Evolutionary conservation across 2,888 invertebrate species (phyloP).

Genomic region (Anthoptus insignis): DNA sequence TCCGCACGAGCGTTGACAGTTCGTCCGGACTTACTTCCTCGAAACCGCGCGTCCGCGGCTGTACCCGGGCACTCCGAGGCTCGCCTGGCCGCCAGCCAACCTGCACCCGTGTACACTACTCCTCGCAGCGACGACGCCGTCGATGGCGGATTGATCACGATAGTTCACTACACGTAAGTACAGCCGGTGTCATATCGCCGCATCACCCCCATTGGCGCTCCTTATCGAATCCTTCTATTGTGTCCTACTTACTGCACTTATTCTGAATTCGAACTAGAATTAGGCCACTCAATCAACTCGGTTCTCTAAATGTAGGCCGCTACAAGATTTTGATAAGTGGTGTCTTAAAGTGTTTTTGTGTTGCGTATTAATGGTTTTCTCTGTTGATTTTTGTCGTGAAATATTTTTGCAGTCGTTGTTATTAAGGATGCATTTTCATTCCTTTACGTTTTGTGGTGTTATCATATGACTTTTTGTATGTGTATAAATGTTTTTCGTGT

Average conservation of each 20-base stretch:
- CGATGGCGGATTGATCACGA: conserved; percentile 74
- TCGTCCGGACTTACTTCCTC: conserved; percentile 86
- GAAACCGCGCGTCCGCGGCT: conserved; percentile 80
- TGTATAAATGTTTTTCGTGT: conserved; percentile 3
- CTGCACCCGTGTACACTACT: conserved; percentile 51
- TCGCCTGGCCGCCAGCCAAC: conserved; percentile 57
- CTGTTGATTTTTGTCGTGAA: conserved; percentile 29
- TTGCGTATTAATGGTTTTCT: conserved; percentile 31
- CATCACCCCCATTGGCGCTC: conserved; percentile 21
- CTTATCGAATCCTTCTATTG: conserved; percentile 32
- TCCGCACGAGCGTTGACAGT: conserved; percentile 89
- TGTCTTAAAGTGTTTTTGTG: conserved; percentile 40
- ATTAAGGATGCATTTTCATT: conserved; percentile 12
- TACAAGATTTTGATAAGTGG: conserved; percentile 29
- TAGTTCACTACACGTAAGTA: conserved; percentile 67
- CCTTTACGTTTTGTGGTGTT: conserved; percentile 6
- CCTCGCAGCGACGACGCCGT: conserved; percentile 57
- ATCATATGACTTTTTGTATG: conserved; percentile 4
- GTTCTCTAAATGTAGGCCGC: conserved; percentile 29
- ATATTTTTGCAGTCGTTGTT: conserved; percentile 15
- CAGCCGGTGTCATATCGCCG: conserved; percentile 30
- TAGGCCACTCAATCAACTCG: conserved; percentile 31
- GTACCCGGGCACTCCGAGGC: conserved; percentile 57
- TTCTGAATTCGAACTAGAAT: conserved; percentile 27
- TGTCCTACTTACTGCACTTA: conserved; percentile 20